Evolutionary conservation across 1,140 invertebrate species (phyloP).

Genomic region (Brachionus angularis): DNA sequence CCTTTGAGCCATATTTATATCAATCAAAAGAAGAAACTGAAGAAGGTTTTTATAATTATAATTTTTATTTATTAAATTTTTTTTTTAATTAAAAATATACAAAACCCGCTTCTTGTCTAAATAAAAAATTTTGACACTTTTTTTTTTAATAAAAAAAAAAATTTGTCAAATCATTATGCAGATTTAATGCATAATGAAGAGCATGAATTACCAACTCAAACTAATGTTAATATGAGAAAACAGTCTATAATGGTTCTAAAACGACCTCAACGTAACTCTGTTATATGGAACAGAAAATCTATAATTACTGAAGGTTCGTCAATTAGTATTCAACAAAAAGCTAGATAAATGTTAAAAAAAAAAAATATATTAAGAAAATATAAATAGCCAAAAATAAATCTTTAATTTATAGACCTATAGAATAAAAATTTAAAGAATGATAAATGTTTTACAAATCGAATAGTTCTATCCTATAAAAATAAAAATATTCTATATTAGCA

Average conservation of each 20-base stretch:
- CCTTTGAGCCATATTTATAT: constrained; percentile 87
- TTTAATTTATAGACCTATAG: too few relatives aligned
- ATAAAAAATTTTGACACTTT: too few relatives aligned
- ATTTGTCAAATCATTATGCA: constrained; percentile 35
- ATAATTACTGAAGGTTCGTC: constrained; percentile 38
- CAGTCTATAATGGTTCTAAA: constrained; percentile 37
- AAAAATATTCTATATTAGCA: too few relatives aligned
- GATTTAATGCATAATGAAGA: constrained; percentile 40
- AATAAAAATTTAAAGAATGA: too few relatives aligned
- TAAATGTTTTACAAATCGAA: too few relatives aligned
- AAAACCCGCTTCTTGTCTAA: too few relatives aligned
- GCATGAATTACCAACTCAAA: constrained; percentile 6
- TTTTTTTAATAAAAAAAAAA: not conserved
- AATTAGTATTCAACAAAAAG: not conserved
- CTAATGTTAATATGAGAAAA: constrained; percentile 43
- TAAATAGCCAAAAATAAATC: too few relatives aligned
- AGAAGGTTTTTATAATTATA: constrained; percentile 50
- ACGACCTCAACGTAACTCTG: constrained; percentile 30
- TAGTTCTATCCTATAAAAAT: too few relatives aligned
- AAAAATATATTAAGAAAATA: too few relatives aligned
- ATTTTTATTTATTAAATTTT: not conserved
- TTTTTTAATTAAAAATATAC: constrained; percentile 4
- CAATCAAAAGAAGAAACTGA: constrained; percentile 59
- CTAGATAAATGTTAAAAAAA: too few relatives aligned
- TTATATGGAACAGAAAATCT: constrained; percentile 44